Evolutionary conservation across 1,140 invertebrate genomes (phyloP), one percentile per base, ranked within the genome.

Genomic region (Oedothorax gibbosus): DNA sequence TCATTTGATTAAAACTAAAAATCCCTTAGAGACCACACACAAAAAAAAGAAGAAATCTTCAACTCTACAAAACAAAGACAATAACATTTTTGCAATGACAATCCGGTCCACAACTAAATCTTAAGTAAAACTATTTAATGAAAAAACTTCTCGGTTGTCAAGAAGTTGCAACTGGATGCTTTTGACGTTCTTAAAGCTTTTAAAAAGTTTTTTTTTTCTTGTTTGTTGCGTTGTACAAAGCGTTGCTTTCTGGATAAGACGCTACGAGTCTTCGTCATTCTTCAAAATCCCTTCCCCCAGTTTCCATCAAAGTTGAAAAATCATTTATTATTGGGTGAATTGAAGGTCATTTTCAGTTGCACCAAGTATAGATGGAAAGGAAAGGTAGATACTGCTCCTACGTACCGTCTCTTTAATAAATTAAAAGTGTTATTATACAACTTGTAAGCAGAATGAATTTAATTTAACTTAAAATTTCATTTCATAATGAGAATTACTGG

Each of bases 51-150:
- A 54, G 18, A 73, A 20, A 20, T 4, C 53, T 51, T n/a, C 14
- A n/a, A 14, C 50, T 8, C 8, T 10, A 69, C 21, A 69, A 51
- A 73, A 73, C 21, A 60, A 57, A 21, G 51, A 75, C 4, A 57
- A 60, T 18, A n/a, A n/a, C n/a, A n/a, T n/a, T n/a, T n/a, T n/a
- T n/a, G 35, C 3, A 14, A 14, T 60, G 72, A 75, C 72, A 75
- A 57, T 75, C 18, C 53, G 54, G 35, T 75, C 56, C 14, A 75
- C 53, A 57, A 35, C n/a, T 75, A 14, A 35, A n/a, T 57, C 51
- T 75, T 75, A 75, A 75, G 72, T 57, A 75, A 75, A 75, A 75
- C 18, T 75, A 21, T 20, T 75, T 75, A 75, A 75, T 75, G 72
- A 75, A 75, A 75, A 75, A 75, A 73, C n/a, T 20, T n/a, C 7